Evolutionary conservation across 2,888 invertebrate genomes (phyloP).

Genomic region (Clostera curtula): DNA sequence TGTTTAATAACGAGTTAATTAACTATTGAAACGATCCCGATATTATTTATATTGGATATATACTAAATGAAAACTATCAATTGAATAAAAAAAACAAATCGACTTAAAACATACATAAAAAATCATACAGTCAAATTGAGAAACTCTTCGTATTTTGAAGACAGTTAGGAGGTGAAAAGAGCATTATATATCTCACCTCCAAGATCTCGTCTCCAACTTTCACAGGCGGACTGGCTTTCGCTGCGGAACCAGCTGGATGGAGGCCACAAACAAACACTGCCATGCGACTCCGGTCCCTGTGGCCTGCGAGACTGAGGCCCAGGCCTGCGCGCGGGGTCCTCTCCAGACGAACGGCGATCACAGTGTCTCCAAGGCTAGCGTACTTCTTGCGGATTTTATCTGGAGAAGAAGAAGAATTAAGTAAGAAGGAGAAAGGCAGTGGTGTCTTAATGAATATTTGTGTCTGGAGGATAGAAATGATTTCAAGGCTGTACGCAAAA

Average conservation of each 20-base stretch:
- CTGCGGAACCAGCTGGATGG: conserved; percentile 89
- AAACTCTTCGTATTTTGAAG: neutral
- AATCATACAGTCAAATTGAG: no score
- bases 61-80: no score
- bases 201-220: conserved; percentile 94
- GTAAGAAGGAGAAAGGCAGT: conserved; percentile 17
- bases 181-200: conserved; percentile 21
- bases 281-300: conserved; percentile 95
- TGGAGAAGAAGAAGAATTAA: conserved; percentile 41
- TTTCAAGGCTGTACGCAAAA: no score
- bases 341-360: conserved; percentile 84
- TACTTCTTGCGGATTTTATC: conserved; percentile 97
- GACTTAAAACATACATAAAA: no score
- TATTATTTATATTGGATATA: no score
- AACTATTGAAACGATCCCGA: no score
- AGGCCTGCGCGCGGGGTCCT: conserved; percentile 85
- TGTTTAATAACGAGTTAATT: no score
- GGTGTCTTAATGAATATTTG: neutral
- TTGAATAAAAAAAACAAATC: no score
- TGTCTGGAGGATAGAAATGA: no score
- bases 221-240: conserved; percentile 81
- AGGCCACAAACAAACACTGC: conserved; percentile 98
- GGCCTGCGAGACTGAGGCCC: conserved; percentile 95
- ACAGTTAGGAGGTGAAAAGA: neutral
- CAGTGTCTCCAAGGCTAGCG: conserved; percentile 81